These are phyloP conservation scores for Solea senegalensis DNA, from an alignment of 2,113 vertebrate genomes.

Conservation along the genomic window DNA sequence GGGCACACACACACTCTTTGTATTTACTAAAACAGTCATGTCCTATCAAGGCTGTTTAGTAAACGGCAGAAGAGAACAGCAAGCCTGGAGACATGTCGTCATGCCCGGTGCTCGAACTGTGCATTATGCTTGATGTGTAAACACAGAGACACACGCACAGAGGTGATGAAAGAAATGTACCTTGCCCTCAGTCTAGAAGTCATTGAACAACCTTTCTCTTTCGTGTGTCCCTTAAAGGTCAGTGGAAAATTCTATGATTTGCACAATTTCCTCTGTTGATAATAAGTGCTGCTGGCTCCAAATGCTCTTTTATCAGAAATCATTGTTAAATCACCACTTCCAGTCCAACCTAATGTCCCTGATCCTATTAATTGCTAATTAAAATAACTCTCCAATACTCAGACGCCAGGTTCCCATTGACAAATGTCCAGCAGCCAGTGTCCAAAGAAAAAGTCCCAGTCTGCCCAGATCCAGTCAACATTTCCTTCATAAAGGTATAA, in stretches of 20 bases:
- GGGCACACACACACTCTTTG: slow-evolving; percentile 55
- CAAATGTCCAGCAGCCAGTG: background rate
- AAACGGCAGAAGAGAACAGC: slow-evolving; percentile 74
- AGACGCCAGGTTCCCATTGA: background rate
- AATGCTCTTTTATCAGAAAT: slow-evolving; percentile 1
- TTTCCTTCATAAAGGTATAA: slow-evolving; percentile 10
- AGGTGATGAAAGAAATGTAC: slow-evolving; percentile 61
- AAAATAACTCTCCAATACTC: background rate
- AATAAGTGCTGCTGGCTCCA: background rate
- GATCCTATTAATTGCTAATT: background rate
- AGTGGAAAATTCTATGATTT: slow-evolving; percentile 26
- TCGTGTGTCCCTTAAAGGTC: slow-evolving; percentile 47
- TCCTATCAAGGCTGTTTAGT: slow-evolving; percentile 81
- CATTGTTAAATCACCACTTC: background rate
- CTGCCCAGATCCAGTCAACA: slow-evolving; percentile 9
- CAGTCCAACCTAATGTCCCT: background rate
- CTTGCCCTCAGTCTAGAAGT: slow-evolving; percentile 45
- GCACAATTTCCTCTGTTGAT: background rate
- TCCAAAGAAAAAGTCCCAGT: slow-evolving; percentile 16
- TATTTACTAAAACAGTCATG: slow-evolving; percentile 82
- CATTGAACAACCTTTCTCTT: slow-evolving; percentile 40
- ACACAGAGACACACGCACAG: slow-evolving; percentile 76
- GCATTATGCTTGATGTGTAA: slow-evolving; percentile 79
- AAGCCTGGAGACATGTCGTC: slow-evolving; percentile 75
- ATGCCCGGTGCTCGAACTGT: slow-evolving; percentile 60